A percentile compares a stretch with the other conserved stretches of the same genome.
phyloP scores from a whole-genome alignment of 2,113 vertebrate genomes.

The Chinchilla lanigera region DNA sequence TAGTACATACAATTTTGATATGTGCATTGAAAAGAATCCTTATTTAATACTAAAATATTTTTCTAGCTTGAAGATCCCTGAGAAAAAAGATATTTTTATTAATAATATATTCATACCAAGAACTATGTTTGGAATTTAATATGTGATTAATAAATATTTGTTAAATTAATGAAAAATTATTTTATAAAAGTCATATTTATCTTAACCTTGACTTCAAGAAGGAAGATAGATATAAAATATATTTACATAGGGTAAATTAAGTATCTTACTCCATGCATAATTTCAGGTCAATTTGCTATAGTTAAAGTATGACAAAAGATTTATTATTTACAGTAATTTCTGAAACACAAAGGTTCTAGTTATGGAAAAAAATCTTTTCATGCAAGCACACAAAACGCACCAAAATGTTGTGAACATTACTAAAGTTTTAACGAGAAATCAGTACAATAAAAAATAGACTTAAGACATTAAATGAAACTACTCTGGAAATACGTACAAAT shows the following conservation, averaged over 20 bases:
- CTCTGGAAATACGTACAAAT: not conserved
- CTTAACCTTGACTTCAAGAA: not conserved
- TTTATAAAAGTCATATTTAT: not conserved
- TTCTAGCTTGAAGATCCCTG: not conserved
- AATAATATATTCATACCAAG: not conserved
- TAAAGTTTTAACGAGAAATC: not conserved
- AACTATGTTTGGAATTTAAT: not conserved
- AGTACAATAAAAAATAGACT: not conserved
- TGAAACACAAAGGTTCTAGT: not conserved
- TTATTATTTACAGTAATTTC: not conserved
- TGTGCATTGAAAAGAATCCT: not conserved
- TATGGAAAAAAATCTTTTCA: not conserved
- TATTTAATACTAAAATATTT: not conserved
- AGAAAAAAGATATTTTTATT: not conserved
- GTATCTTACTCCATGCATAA: not conserved
- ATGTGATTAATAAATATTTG: not conserved
- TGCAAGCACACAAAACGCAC: not conserved
- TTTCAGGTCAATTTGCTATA: not conserved
- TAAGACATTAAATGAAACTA: not conserved
- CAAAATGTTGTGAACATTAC: not conserved
- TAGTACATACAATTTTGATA: not conserved
- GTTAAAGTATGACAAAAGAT: not conserved
- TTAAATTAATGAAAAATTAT: not conserved
- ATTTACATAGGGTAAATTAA: not conserved
- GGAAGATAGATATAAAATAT: not conserved